Percentiles rank a stretch among this genome's conserved stretches.
Conservation (phyloP, 2,888 invertebrate species). For the Aporophyla lueneburgensis region DNA sequence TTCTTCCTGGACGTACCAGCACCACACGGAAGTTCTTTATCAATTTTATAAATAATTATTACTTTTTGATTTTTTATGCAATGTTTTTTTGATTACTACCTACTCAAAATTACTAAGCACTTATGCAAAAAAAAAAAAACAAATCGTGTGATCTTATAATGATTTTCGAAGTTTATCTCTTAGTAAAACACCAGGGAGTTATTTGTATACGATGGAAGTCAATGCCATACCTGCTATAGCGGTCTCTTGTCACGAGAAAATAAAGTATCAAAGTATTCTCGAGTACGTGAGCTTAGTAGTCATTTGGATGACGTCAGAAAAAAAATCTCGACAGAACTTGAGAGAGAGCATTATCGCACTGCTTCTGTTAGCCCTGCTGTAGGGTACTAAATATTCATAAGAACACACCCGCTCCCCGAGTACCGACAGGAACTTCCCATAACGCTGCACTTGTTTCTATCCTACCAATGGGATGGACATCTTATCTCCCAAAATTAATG, state of each 20-base stretch:
- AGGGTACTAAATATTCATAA: background rate
- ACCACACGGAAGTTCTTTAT: no score
- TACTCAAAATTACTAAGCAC: no score
- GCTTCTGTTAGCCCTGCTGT: background rate
- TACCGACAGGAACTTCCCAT: background rate
- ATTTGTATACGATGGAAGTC: background rate
- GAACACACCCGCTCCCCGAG: background rate
- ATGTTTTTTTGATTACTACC: no score
- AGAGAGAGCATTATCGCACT: background rate
- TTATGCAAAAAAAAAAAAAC: no score
- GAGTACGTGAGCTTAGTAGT: background rate
- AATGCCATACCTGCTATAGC: no score
- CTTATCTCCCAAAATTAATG: conserved; percentile 15
- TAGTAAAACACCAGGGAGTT: background rate
- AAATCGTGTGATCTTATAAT: background rate
- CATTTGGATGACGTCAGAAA: background rate
- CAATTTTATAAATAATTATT: no score
- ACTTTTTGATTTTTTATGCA: no score
- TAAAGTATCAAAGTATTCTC: background rate
- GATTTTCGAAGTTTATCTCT: background rate
- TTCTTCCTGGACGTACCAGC: no score
- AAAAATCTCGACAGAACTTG: background rate
- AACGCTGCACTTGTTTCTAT: background rate
- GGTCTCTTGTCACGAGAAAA: background rate
- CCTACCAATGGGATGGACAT: background rate